These are phyloP conservation scores for Metallyticus violacea DNA, from an alignment of 2,888 invertebrate genomes.

Conservation along the genomic window DNA sequence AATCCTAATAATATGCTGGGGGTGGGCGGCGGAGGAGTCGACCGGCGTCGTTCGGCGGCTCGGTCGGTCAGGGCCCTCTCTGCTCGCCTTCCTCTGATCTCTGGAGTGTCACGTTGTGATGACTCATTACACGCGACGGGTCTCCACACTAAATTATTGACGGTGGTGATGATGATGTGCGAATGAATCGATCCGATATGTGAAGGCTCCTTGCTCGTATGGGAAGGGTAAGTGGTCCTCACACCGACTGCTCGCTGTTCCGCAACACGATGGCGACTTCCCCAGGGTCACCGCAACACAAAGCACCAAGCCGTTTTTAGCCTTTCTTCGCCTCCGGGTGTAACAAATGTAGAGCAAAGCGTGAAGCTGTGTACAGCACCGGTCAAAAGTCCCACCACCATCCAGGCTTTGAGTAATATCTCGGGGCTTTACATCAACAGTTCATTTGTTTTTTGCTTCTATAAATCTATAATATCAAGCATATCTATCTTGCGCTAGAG, in stretches of 20 bases:
- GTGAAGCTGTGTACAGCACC: background rate
- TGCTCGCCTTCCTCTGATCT: background rate
- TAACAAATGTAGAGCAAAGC: background rate
- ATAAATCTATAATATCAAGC: too few relatives aligned
- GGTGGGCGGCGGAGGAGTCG: background rate
- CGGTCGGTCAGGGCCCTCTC: background rate
- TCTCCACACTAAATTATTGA: constrained; percentile 18
- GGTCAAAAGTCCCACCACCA: background rate
- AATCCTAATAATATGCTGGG: background rate
- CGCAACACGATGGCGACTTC: background rate
- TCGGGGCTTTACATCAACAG: too few relatives aligned
- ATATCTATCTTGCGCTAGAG: too few relatives aligned
- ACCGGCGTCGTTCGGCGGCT: background rate
- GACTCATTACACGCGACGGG: constrained; percentile 17
- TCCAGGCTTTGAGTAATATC: too few relatives aligned
- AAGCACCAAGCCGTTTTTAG: background rate
- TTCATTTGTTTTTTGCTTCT: too few relatives aligned
- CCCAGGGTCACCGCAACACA: background rate
- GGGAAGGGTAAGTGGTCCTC: background rate
- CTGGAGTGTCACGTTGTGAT: constrained; percentile 16
- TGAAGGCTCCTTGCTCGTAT: background rate
- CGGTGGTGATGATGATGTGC: constrained; percentile 4
- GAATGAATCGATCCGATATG: constrained; percentile 20
- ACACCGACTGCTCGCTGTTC: background rate
- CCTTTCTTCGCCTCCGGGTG: background rate